Evolutionary conservation across 2,888 invertebrate species (phyloP).

Genomic region (Drosophila neotestacea): DNA sequence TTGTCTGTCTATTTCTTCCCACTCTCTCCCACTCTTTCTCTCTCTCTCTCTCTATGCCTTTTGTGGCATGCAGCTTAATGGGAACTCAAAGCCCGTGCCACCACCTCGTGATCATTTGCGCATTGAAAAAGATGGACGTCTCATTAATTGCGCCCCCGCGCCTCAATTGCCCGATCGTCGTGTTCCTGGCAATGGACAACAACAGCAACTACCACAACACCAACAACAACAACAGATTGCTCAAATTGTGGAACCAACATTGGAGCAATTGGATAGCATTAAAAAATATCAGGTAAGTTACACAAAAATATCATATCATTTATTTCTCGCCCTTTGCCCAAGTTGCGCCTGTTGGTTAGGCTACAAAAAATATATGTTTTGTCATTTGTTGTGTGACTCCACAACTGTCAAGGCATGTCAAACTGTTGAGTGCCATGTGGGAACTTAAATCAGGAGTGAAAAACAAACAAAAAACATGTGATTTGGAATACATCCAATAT

Average conservation of each 20-base stretch:
- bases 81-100: constrained; percentile 85
- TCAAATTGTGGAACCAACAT: constrained; percentile 88
- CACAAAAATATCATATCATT: background rate
- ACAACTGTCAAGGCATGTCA: constrained; percentile 11
- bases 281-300: constrained; percentile 94
- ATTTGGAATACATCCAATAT: too few relatives aligned
- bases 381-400: background rate
- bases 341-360: constrained; percentile 53
- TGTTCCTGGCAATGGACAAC: constrained; percentile 70
- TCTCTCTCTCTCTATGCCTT: background rate
- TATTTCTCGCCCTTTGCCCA: background rate
- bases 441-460: too few relatives aligned
- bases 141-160: constrained; percentile 89
- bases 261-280: constrained; percentile 96
- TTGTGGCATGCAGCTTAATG: constrained; percentile 81
- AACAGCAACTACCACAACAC: constrained; percentile 72
- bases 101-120: constrained; percentile 89
- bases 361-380: constrained; percentile 21
- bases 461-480: too few relatives aligned
- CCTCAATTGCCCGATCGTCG: constrained; percentile 89
- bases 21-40: background rate
- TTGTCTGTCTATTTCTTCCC: constrained; percentile 1
- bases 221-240: constrained; percentile 84
- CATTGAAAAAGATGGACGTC: constrained; percentile 87
- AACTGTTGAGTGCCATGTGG: background rate